Evolutionary conservation across 2,797 vertebrate species (phyloP), one percentile per base, ranked within the genome.

Genomic region (Craterocephalus amniculus): DNA sequence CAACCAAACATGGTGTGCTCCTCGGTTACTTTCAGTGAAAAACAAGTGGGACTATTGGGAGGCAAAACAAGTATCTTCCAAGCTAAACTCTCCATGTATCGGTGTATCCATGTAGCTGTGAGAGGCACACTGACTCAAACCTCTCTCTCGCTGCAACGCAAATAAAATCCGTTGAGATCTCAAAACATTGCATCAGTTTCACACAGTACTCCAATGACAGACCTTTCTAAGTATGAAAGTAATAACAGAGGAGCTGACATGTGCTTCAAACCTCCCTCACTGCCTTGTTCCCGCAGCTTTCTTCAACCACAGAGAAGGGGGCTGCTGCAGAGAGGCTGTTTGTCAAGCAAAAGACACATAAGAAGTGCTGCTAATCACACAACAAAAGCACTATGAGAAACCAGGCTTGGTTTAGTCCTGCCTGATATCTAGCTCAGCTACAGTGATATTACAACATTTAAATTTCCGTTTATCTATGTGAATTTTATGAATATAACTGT

Each of bases 201-300:
- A 62, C 43, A 55, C 20, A 31, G 61, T 34, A 59, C 81, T 80
- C 75, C 36, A 64, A 74, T 77, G 81, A 83, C 77, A 75, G 68
- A 70, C 24, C 61, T 80, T 62, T 59, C 27, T 73, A 68, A 83
- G 79, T 74, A 79, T 79, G 68, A 84, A 72, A 83, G 71, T 74
- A 83, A 81, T 43, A 89, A 87, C 75, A 84, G 3, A 20, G 68
- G 76, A 70, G 64, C 61, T 74, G 36, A 52, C 74, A 79, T 74
- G 68, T 63, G 67, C 51, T 70, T 64, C 2, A 9, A 62, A 82
- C 70, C 74, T 74, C 67, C 40, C 35, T 65, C 64, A 52, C 51
- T 22, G 18, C 56, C 36, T 63, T 36, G 45, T 40, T 67, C 56
- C 18, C 74, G 65, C 63, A 72, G 69, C 51, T 52, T 58, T 64